Evolutionary conservation across 1,140 invertebrate genomes (phyloP).

Genomic region (Brachionus asplanchnoidis): DNA sequence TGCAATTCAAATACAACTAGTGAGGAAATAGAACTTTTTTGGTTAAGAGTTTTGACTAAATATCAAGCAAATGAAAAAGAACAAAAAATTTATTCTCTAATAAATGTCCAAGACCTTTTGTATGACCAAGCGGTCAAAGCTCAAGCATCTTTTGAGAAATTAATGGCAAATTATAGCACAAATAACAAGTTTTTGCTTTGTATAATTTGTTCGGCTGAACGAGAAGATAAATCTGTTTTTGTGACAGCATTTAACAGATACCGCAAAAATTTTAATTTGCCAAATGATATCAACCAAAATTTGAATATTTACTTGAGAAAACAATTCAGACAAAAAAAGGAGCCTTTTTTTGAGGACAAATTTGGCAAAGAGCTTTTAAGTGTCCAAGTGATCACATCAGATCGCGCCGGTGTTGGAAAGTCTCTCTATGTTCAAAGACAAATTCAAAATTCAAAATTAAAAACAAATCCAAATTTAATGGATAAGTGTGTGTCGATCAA

Average conservation of each 20-base stretch:
- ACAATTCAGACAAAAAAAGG: conserved; percentile 17
- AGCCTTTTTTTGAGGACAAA: conserved; percentile 19
- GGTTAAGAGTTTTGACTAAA: neutral
- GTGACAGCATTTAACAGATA: conserved; percentile 47
- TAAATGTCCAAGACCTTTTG: conserved; percentile 13
- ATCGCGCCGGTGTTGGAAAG: conserved; percentile 4
- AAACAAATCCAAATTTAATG: neutral
- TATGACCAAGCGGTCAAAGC: conserved; percentile 22
- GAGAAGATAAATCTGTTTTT: conserved; percentile 46
- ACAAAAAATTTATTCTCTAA: conserved; percentile 5
- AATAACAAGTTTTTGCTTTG: neutral
- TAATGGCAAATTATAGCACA: neutral
- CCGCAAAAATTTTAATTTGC: conserved; percentile 42
- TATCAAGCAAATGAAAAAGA: neutral
- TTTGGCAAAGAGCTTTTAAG: conserved; percentile 45
- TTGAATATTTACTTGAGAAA: conserved; percentile 43
- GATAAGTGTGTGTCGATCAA: neutral
- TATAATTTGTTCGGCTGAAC: conserved; percentile 46
- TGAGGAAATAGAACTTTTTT: conserved; percentile 47
- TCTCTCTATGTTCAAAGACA: conserved; percentile 46
- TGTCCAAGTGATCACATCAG: conserved; percentile 42
- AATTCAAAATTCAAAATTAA: conserved; percentile 39
- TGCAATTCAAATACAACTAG: conserved; percentile 49
- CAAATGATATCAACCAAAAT: neutral
- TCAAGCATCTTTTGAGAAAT: neutral